phyloP scores from a whole-genome alignment of 2,888 invertebrate species.

The Leucophenga montana region DNA sequence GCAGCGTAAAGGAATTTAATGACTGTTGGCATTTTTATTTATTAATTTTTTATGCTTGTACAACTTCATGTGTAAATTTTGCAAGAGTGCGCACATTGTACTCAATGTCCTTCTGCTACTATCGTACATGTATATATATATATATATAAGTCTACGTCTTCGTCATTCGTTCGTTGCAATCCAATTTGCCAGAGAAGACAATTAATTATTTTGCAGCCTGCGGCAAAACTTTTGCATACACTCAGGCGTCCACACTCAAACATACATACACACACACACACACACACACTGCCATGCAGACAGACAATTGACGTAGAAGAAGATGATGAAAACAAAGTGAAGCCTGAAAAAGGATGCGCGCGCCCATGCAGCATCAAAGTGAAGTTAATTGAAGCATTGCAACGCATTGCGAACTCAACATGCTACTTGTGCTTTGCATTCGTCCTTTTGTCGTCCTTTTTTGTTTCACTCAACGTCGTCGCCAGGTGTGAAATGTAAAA shows the following conservation, averaged over 20 bases:
- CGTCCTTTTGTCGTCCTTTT: background rate
- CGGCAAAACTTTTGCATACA: conserved; percentile 43
- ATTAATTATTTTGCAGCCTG: conserved; percentile 63
- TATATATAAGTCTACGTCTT: too few species aligned
- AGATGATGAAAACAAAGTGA: too few species aligned
- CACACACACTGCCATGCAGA: background rate
- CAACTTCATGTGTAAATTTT: too few species aligned
- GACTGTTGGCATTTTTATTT: too few species aligned
- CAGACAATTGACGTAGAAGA: background rate
- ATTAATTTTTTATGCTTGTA: too few species aligned
- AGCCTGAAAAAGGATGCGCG: background rate
- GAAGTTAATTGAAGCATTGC: conserved; percentile 56
- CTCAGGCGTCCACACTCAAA: background rate
- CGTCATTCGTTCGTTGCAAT: too few species aligned
- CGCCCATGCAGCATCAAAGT: conserved; percentile 46
- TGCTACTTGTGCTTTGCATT: background rate
- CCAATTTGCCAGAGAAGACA: conserved; percentile 54
- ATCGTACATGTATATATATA: too few species aligned
- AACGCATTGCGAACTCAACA: conserved; percentile 7
- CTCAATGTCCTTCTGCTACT: too few species aligned
- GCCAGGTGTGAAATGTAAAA: conserved; percentile 26
- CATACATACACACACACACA: conserved; percentile 2
- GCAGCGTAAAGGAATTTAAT: background rate
- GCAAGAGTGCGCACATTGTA: too few species aligned
- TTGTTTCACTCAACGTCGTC: background rate